Evolutionary conservation across 2,113 vertebrate genomes (phyloP), one percentile per base, ranked within the genome.

Genomic region (Urocitellus parryii): DNA sequence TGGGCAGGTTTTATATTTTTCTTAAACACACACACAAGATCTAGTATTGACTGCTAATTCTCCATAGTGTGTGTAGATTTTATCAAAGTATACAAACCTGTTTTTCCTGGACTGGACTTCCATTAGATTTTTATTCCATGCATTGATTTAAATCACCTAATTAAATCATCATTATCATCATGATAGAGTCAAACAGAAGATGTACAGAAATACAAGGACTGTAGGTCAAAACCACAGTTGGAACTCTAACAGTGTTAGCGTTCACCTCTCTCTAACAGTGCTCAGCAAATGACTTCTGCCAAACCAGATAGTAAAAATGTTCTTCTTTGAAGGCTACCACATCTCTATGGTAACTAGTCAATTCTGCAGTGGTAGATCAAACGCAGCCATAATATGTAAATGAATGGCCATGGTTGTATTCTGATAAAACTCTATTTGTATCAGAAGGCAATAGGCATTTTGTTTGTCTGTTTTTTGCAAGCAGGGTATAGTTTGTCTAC

Each of bases 401-500:
- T 76, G 29, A 91, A 51, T 70, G 34, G 7, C 11, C 12, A 25
- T 68, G 24, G n/a, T 24, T 96, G 16, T 39, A 6, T 91, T 65
- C 29, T 79, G 73, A 82, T 87, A 91, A 95, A 91, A 70, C 74
- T 95, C 85, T 83, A 90, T 83, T 81, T 79, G 45, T 77, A 92
- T 56, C 22, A 74, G 45, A 11, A 93, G 22, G 27, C 0, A 32
- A 45, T 5, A 22, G 13, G 18, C 13, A 58, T 22, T 58, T 63
- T 63, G 20, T 61, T 61, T 24, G 20, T 6, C 5, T 80, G 2
- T 34, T 84, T 82, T 9, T 3, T 18, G 13, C 18, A 29, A 68
- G 2, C 9, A 22, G 37, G 24, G 42, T 88, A 17, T 13, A 42
- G 2, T 68, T 58, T 74, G 18, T 17, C n/a, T n/a, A 70, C 4